Conservation (phyloP, 1,140 invertebrate species). For the Tetragnatha versicolor region DNA sequence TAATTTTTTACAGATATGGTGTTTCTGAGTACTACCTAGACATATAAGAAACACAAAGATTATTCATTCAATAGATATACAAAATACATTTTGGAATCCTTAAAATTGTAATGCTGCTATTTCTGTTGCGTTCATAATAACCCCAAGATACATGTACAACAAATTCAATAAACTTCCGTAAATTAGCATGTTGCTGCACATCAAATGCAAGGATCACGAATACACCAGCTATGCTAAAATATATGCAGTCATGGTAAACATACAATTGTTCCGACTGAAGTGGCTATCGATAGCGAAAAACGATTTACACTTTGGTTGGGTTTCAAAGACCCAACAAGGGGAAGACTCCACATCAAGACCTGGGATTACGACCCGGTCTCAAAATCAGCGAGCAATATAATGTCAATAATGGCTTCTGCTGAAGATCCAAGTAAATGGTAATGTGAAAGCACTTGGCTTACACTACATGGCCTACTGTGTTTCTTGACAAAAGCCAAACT, state of each 20-base stretch:
- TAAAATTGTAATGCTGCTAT: no score
- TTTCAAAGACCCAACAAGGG: slow-evolving; percentile 8
- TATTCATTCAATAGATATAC: no score
- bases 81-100: no score
- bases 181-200: neutral
- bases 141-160: no score
- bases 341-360: slow-evolving; percentile 23
- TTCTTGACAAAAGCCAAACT: slow-evolving; percentile 52
- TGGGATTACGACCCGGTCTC: slow-evolving; percentile 20
- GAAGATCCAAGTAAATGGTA: slow-evolving; percentile 17
- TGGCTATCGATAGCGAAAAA: slow-evolving; percentile 6
- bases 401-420: slow-evolving; percentile 11
- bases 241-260: neutral
- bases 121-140: no score
- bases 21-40: no score
- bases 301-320: no score
- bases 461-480: slow-evolving; percentile 28
- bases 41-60: no score
- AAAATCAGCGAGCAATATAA: slow-evolving; percentile 12
- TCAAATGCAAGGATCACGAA: neutral
- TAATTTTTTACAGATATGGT: no score
- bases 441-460: slow-evolving; percentile 46
- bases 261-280: neutral
- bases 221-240: neutral
- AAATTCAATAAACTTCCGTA: neutral